A percentile compares a stretch with the other conserved stretches of the same genome.
Conservation (phyloP, 2,113 vertebrate species). For the Collichthys lucidus region DNA sequence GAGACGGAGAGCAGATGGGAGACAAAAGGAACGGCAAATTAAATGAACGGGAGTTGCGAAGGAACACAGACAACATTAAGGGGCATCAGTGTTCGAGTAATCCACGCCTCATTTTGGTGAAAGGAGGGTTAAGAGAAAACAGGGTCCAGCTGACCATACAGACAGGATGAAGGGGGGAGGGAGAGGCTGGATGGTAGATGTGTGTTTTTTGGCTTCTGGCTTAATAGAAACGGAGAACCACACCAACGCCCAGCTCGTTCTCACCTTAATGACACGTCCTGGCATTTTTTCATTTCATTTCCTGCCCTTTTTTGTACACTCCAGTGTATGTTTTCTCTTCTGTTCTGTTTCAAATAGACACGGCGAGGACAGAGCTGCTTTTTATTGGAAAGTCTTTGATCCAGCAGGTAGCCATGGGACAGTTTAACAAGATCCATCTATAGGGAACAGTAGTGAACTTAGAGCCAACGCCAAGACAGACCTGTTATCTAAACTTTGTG, state of each 20-base stretch:
- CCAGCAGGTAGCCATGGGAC: constrained; percentile 29
- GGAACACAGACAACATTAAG: constrained; percentile 45
- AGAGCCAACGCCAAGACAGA: constrained; percentile 24
- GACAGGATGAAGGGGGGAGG: constrained; percentile 3
- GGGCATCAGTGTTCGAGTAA: constrained; percentile 34
- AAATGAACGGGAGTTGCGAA: constrained; percentile 55
- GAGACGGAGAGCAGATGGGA: constrained; percentile 65
- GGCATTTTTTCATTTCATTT: constrained; percentile 51
- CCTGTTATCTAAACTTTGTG: neutral
- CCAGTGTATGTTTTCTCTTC: constrained; percentile 44
- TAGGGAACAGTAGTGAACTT: neutral
- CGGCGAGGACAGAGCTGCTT: constrained; percentile 19
- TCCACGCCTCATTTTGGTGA: constrained; percentile 45
- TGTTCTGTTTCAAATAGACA: constrained; percentile 13
- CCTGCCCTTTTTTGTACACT: constrained; percentile 7
- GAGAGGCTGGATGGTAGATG: neutral
- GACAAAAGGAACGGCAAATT: constrained; percentile 64
- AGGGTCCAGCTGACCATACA: constrained; percentile 36
- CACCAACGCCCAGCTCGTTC: constrained; percentile 32
- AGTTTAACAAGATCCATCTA: constrained; percentile 14
- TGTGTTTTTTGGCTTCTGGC: constrained; percentile 53
- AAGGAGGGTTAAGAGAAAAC: constrained; percentile 32
- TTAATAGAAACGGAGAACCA: constrained; percentile 35
- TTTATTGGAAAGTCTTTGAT: constrained; percentile 26
- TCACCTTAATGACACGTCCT: constrained; percentile 51